Evolutionary conservation across 1,140 invertebrate species (phyloP), one percentile per base, ranked within the genome.

Genomic region (Calephelis nemesis): DNA sequence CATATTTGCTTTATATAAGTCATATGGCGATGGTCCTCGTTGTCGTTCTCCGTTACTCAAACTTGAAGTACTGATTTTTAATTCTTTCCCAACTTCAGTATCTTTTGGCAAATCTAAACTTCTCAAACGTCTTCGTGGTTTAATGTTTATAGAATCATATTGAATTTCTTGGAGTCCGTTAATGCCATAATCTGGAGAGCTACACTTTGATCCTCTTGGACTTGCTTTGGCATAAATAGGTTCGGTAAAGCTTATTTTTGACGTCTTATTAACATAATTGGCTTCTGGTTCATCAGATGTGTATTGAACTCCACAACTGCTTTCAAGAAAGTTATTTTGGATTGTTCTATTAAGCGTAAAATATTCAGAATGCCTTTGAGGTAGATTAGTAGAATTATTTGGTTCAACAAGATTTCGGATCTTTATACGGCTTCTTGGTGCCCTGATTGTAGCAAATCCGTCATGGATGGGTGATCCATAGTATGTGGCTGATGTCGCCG

Each of bases 361-460:
- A 78, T 92, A 92, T 76, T 92, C 91, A 8, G 88, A 90, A 82
- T 91, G 85, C 74, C 90, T 83, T 78, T 89, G 88, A 87, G 85
- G 83, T 87, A 87, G 78, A 83, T 87, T 90, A 13, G 75, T 65
- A 68, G 71, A 75, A 69, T 82, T 81, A 83, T 89, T 90, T 83
- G 85, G 87, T 85, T 91, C 89, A 58, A 91, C 87, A 78, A 91
- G 74, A 78, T 84, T 88, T 72, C 87, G 91, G 76, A 92, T 88
- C 71, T 92, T 92, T 52, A 92, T 90, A 68, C 90, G 92, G 81
- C 90, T 93, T 71, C 93, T 92, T 42, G 92, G 93, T 10, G 94
- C 93, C 67, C 96, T 92, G 68, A 97, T 96, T 1, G 96, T 97
- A 52, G 96, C 96, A 87, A 96, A 97, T 50, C 96, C 96, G 84